Conservation (phyloP, 2,888 invertebrate genomes). For the Gryllus longicercus region DNA sequence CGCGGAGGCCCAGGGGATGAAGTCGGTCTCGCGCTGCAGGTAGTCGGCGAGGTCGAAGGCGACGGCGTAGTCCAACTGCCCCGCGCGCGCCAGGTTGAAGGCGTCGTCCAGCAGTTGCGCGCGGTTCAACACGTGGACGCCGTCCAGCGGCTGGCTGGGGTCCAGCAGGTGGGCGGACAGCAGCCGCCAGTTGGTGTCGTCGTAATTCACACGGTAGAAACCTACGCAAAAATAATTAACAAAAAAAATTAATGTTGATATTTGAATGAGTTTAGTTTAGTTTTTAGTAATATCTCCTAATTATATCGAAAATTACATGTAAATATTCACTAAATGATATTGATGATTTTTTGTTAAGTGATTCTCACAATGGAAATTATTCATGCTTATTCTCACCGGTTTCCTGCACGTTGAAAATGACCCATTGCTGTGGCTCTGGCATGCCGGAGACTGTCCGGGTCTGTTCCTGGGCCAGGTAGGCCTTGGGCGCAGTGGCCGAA, state of each 20-base stretch:
- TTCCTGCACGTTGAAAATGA: neutral
- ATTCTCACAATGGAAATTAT: too few relatives aligned
- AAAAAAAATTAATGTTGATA: too few relatives aligned
- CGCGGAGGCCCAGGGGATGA: too few relatives aligned
- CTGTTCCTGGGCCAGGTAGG: neutral
- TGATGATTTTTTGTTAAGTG: too few relatives aligned
- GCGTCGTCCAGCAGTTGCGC: neutral
- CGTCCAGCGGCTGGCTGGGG: neutral
- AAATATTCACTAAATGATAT: too few relatives aligned
- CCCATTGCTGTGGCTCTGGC: neutral
- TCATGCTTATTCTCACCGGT: neutral
- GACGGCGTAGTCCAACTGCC: too few relatives aligned
- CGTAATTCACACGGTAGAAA: slow-evolving; percentile 62
- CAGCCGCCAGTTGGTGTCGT: slow-evolving; percentile 56
- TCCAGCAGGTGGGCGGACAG: slow-evolving; percentile 49
- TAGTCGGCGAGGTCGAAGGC: too few relatives aligned
- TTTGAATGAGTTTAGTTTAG: too few relatives aligned
- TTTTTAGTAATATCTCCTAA: too few relatives aligned
- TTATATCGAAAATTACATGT: too few relatives aligned
- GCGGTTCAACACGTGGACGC: neutral
- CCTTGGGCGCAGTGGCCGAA: neutral
- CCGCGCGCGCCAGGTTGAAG: too few relatives aligned
- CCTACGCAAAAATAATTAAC: neutral
- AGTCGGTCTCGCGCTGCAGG: too few relatives aligned
- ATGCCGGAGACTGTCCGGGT: neutral